phyloP scores from a whole-genome alignment of 2,797 vertebrate genomes.

The Xenops minutus region DNA sequence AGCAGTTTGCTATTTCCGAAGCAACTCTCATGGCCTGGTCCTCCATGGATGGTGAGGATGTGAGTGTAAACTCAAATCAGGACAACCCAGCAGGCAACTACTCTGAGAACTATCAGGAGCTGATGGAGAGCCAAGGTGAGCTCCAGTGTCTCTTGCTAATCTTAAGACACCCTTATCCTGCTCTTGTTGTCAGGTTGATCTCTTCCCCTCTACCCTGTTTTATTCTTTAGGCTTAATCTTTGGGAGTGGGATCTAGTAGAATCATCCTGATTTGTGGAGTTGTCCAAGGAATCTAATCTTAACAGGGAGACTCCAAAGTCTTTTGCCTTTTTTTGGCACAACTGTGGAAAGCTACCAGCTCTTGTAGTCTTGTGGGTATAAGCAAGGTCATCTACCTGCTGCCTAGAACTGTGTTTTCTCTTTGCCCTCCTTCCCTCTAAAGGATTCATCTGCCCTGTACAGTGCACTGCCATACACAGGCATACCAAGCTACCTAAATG shows the following conservation, averaged over 20 bases:
- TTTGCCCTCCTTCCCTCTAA: neutral
- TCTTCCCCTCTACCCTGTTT: neutral
- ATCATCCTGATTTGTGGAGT: neutral
- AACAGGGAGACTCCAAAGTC: neutral
- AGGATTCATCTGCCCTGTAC: neutral
- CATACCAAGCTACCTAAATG: neutral
- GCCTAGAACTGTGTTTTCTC: neutral
- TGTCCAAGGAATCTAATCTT: neutral
- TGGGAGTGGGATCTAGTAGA: neutral
- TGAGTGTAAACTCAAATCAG: constrained; percentile 92
- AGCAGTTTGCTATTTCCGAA: constrained; percentile 97
- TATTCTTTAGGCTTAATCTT: neutral
- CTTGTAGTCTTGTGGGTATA: neutral
- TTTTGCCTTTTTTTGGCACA: neutral
- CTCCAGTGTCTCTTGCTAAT: neutral
- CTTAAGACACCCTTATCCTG: neutral
- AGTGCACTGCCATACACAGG: neutral
- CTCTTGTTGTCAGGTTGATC: neutral
- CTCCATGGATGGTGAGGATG: constrained; percentile 96
- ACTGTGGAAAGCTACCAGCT: neutral
- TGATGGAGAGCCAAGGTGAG: constrained; percentile 83
- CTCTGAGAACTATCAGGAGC: constrained; percentile 93
- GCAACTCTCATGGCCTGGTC: constrained; percentile 96
- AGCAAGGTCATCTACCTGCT: neutral
- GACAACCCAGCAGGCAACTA: constrained; percentile 87